Evolutionary conservation across 2,113 vertebrate genomes (phyloP).

Genomic region (Dendrocopos noguchii): DNA sequence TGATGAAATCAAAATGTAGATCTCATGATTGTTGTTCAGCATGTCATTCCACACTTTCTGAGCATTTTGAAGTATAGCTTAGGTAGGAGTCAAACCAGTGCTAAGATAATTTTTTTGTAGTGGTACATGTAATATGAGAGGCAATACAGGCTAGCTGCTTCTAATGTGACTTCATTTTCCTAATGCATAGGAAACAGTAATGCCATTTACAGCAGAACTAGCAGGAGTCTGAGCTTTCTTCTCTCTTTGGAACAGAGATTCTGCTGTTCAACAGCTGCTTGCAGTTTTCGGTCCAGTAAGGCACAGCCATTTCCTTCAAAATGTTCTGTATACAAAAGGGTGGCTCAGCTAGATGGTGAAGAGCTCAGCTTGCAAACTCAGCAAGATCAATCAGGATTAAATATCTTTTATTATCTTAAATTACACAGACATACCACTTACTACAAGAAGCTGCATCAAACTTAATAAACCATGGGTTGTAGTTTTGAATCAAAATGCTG

Average conservation of each 20-base stretch:
- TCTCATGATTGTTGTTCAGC: background rate
- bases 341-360: background rate
- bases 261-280: slow-evolving; percentile 42
- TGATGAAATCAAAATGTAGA: background rate
- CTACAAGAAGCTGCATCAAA: background rate
- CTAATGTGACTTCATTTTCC: slow-evolving; percentile 3
- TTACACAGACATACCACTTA: background rate
- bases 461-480: background rate
- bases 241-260: slow-evolving; percentile 1
- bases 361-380: background rate
- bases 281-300: slow-evolving; percentile 1
- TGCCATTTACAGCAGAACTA: background rate
- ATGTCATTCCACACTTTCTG: background rate
- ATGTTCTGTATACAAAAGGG: background rate
- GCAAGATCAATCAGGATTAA: background rate
- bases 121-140: background rate
- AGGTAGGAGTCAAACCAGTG: background rate
- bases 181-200: background rate
- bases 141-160: background rate
- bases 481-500: background rate
- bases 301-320: background rate
- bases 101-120: background rate
- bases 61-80: background rate
- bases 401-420: background rate
- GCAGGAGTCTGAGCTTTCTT: slow-evolving; percentile 20